These are phyloP conservation scores for Phengaris arion DNA, from an alignment of 2,888 invertebrate species.

Conservation along the genomic window DNA sequence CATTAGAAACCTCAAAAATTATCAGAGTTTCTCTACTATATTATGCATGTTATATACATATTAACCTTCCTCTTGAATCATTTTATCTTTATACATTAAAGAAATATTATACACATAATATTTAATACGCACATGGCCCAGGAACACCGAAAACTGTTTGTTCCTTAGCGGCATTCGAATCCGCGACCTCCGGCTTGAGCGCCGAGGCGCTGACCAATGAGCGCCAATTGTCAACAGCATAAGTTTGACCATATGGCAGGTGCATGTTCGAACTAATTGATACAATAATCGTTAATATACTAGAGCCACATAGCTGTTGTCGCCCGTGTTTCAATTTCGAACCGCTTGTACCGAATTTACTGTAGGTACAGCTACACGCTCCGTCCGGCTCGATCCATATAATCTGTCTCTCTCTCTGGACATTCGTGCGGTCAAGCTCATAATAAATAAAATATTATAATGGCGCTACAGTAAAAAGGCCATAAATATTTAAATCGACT, in stretches of 20 bases:
- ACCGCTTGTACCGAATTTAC: neutral
- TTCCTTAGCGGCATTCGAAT: no score
- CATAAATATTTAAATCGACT: constrained; percentile 34
- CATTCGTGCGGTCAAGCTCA: neutral
- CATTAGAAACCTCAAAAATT: no score
- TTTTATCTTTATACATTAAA: no score
- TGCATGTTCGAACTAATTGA: neutral
- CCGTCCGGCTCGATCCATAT: neutral
- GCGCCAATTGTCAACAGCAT: neutral
- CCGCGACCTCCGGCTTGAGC: no score
- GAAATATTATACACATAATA: no score
- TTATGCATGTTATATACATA: no score
- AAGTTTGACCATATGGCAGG: neutral
- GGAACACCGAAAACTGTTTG: no score
- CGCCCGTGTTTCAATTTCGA: neutral
- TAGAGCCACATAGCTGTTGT: neutral
- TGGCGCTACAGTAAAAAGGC: constrained; percentile 14
- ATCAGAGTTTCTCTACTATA: no score
- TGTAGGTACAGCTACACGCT: neutral
- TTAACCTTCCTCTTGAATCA: no score
- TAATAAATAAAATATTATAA: constrained; percentile 1
- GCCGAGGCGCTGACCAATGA: neutral
- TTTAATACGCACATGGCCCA: no score
- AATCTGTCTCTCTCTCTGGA: neutral
- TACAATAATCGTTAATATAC: neutral